Conservation (phyloP, 2,888 invertebrate genomes). For the Cerastoderma edule region DNA sequence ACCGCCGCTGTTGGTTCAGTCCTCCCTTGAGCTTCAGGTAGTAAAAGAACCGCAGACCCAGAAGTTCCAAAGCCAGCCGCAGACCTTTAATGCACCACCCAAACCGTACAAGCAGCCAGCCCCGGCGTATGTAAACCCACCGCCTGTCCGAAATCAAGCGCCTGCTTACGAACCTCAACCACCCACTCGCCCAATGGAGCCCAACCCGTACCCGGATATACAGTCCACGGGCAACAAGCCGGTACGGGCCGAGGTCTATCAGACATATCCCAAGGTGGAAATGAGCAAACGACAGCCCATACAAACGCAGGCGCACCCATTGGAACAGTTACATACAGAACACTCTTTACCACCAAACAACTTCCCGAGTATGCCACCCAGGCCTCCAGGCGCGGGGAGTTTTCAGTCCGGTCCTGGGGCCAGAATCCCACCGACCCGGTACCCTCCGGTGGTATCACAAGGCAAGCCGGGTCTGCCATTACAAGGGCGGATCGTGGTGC, state of each 20-base stretch:
- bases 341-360: too few species aligned
- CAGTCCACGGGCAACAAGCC: background rate
- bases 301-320: background rate
- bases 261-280: background rate
- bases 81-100: background rate
- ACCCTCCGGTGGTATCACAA: too few species aligned
- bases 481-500: too few species aligned
- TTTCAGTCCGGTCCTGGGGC: background rate
- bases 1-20: background rate
- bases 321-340: too few species aligned
- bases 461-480: too few species aligned
- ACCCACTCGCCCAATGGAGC: background rate
- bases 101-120: too few species aligned
- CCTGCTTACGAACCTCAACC: background rate
- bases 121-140: too few species aligned
- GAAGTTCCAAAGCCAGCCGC: background rate
- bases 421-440: background rate
- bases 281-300: background rate
- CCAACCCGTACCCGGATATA: background rate
- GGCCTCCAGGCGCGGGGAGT: background rate
- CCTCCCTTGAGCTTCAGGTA: background rate
- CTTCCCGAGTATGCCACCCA: too few species aligned
- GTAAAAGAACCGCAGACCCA: background rate
- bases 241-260: conserved; percentile 1
- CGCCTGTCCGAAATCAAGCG: too few species aligned